Evolutionary conservation across 2,797 vertebrate species (phyloP).

Genomic region (Pseudochirops corinnae): DNA sequence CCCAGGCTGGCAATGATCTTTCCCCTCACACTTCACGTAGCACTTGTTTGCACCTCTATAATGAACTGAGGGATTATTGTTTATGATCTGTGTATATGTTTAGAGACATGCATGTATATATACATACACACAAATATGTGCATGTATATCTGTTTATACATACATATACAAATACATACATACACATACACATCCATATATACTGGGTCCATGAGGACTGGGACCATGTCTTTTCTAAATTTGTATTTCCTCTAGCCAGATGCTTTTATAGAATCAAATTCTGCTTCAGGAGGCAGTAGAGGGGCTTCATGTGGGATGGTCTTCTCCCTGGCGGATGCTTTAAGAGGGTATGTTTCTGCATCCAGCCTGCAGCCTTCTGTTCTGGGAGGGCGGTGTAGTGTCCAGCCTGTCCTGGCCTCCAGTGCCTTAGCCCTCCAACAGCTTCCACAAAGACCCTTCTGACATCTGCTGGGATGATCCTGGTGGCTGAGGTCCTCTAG

Average conservation of each 20-base stretch:
- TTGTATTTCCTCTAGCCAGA: neutral
- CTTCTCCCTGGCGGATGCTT: neutral
- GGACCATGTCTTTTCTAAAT: neutral
- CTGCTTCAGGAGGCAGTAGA: neutral
- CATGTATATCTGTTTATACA: too few relatives aligned
- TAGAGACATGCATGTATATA: neutral
- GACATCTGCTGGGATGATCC: neutral
- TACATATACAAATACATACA: too few relatives aligned
- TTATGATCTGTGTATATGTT: neutral
- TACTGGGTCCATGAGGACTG: neutral
- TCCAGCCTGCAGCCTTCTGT: neutral
- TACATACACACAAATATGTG: too few relatives aligned
- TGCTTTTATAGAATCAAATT: neutral
- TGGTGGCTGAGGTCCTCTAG: neutral
- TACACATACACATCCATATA: too few relatives aligned
- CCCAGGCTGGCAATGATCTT: neutral
- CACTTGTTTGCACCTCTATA: neutral
- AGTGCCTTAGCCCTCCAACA: neutral
- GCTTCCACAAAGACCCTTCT: neutral
- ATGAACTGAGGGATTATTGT: neutral
- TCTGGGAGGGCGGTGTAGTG: fast-evolving
- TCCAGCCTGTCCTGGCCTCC: neutral
- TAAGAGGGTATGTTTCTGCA: neutral
- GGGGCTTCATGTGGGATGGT: neutral
- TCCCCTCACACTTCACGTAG: neutral